phyloP scores from a whole-genome alignment of 2,113 vertebrate genomes.

The Verasper variegatus region DNA sequence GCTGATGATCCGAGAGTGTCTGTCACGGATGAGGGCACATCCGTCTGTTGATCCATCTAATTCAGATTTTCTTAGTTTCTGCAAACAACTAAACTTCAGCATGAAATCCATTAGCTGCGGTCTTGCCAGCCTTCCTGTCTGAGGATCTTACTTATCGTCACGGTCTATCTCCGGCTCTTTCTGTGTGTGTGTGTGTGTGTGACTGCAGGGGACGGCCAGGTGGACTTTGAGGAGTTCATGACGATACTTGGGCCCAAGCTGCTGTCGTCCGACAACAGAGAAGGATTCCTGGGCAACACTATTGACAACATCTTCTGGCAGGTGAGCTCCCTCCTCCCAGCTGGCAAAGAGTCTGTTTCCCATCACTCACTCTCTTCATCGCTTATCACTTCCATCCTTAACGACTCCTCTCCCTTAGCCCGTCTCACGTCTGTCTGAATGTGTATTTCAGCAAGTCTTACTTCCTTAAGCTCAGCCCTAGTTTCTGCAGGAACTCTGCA shows the following conservation, averaged over 20 bases:
- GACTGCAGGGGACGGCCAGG: constrained; percentile 92
- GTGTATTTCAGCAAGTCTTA: constrained; percentile 32
- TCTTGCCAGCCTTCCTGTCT: constrained; percentile 27
- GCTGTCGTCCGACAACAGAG: constrained; percentile 93
- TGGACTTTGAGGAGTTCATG: constrained; percentile 99
- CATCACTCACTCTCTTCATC: constrained; percentile 25
- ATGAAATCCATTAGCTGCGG: constrained; percentile 31
- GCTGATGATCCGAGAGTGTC: constrained; percentile 24
- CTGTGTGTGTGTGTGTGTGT: neutral
- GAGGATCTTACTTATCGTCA: constrained; percentile 36
- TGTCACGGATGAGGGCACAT: constrained; percentile 35
- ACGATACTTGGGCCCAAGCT: constrained; percentile 98
- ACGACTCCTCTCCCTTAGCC: neutral
- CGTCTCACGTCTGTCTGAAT: neutral
- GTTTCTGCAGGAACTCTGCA: constrained; percentile 49
- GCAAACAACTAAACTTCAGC: constrained; percentile 31
- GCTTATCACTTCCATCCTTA: constrained; percentile 9
- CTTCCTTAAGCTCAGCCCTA: constrained; percentile 42
- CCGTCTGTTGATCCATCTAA: constrained; percentile 52
- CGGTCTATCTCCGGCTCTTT: neutral
- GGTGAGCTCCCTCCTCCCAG: constrained; percentile 77
- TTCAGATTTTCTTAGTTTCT: constrained; percentile 25
- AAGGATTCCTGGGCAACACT: constrained; percentile 96
- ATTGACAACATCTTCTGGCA: constrained; percentile 99
- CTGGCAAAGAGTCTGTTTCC: constrained; percentile 16